phyloP scores from a whole-genome alignment of 2,113 vertebrate species.

The Lophius piscatorius region DNA sequence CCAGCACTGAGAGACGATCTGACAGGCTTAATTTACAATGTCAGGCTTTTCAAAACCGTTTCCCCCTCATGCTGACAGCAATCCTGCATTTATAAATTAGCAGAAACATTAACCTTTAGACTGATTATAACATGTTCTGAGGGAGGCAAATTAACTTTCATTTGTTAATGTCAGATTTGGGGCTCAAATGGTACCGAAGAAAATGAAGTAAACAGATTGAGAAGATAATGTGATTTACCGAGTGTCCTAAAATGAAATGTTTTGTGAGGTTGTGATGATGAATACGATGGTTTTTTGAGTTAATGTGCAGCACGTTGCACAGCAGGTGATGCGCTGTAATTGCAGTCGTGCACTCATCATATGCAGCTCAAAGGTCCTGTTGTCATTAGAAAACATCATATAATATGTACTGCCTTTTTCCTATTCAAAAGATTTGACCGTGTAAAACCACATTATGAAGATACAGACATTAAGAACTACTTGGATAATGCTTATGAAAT shows the following conservation, averaged over 20 bases:
- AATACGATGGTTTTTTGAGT: constrained; percentile 66
- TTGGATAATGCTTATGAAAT: constrained; percentile 7
- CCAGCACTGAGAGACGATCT: constrained; percentile 75
- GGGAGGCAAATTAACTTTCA: constrained; percentile 81
- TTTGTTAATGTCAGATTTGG: constrained; percentile 82
- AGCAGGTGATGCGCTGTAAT: constrained; percentile 71
- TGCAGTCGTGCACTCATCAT: constrained; percentile 66
- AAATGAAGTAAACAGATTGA: constrained; percentile 66
- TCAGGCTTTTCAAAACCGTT: constrained; percentile 84
- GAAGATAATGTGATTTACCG: constrained; percentile 60
- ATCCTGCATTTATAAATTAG: constrained; percentile 85
- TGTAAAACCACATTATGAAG: background rate
- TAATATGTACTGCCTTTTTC: constrained; percentile 16
- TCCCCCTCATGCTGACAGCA: constrained; percentile 80
- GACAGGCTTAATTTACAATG: constrained; percentile 86
- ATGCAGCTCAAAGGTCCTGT: constrained; percentile 63
- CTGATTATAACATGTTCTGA: constrained; percentile 82
- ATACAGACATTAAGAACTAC: constrained; percentile 33
- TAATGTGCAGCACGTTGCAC: constrained; percentile 36
- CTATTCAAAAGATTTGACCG: constrained; percentile 30
- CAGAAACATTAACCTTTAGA: constrained; percentile 88
- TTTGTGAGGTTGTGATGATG: constrained; percentile 70
- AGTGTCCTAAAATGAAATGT: constrained; percentile 64
- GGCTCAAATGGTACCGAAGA: constrained; percentile 64
- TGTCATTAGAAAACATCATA: constrained; percentile 55